phyloP scores from a whole-genome alignment of 2,113 vertebrate species.

The Dipodomys ordii region DNA sequence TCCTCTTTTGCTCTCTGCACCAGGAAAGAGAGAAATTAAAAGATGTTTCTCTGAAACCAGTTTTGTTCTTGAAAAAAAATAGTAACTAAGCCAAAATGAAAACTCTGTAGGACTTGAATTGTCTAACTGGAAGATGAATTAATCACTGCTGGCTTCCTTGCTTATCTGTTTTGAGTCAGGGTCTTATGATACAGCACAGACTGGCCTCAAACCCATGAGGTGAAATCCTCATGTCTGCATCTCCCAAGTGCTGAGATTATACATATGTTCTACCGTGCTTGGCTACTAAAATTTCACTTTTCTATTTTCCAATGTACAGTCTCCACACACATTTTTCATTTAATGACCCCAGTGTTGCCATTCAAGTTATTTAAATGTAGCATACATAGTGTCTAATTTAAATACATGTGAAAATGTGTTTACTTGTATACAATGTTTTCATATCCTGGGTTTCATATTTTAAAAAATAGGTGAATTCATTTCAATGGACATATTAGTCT shows the following conservation, averaged over 20 bases:
- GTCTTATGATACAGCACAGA: too few relatives aligned
- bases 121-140: background rate
- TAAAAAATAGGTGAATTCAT: background rate
- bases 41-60: background rate
- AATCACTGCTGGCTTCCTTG: background rate
- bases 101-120: background rate
- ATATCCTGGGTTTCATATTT: background rate
- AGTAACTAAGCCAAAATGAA: slow-evolving; percentile 7
- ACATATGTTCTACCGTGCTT: too few relatives aligned
- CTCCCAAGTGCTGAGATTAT: too few relatives aligned
- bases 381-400: too few relatives aligned
- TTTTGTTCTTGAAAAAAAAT: background rate
- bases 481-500: background rate
- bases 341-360: background rate
- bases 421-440: background rate
- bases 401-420: background rate
- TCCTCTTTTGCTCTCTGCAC: slow-evolving; percentile 97
- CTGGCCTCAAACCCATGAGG: too few relatives aligned
- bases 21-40: slow-evolving; percentile 39
- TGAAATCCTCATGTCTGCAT: too few relatives aligned
- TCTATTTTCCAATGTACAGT: background rate
- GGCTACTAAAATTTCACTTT: background rate
- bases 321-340: background rate
- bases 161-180: too few relatives aligned
- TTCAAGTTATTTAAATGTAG: background rate